Percentiles rank a stretch among this genome's conserved stretches.
phyloP scores from a whole-genome alignment of 2,888 invertebrate species.

The Lasioglossum villosulum region DNA sequence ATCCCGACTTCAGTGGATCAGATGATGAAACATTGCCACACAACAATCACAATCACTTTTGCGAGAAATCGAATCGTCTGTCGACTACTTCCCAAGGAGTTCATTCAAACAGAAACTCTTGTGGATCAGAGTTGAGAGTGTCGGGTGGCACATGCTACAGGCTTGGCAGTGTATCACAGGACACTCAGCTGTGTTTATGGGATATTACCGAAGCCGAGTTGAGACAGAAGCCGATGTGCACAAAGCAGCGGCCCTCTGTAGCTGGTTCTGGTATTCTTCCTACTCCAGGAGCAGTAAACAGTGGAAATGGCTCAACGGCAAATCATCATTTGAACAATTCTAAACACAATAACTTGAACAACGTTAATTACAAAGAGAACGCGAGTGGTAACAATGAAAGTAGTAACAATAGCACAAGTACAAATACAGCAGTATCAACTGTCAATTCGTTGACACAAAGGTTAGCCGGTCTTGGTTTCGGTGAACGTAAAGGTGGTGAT shows the following conservation, averaged over 20 bases:
- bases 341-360: slow-evolving; percentile 81
- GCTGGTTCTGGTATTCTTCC: slow-evolving; percentile 80
- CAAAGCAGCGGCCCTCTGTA: slow-evolving; percentile 83
- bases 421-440: slow-evolving; percentile 84
- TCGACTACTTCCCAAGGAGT: slow-evolving; percentile 77
- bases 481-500: slow-evolving; percentile 87
- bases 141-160: slow-evolving; percentile 89
- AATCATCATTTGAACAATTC: slow-evolving; percentile 79
- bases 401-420: slow-evolving; percentile 80
- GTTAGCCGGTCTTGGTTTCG: slow-evolving; percentile 90
- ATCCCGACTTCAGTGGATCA: slow-evolving; percentile 85
- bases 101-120: slow-evolving; percentile 84
- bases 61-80: slow-evolving; percentile 79
- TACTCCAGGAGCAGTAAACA: slow-evolving; percentile 80
- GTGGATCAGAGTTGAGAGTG: slow-evolving; percentile 83
- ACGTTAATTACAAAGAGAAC: slow-evolving; percentile 79
- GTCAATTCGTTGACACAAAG: slow-evolving; percentile 90
- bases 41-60: slow-evolving; percentile 80
- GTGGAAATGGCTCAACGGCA: slow-evolving; percentile 81
- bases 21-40: slow-evolving; percentile 85
- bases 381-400: slow-evolving; percentile 76
- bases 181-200: slow-evolving; percentile 99
- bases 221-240: slow-evolving; percentile 88
- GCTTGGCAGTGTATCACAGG: slow-evolving; percentile 98
- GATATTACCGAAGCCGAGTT: slow-evolving; percentile 98